Conservation (phyloP, 2,797 vertebrate genomes). For the Manis crassicaudata region DNA sequence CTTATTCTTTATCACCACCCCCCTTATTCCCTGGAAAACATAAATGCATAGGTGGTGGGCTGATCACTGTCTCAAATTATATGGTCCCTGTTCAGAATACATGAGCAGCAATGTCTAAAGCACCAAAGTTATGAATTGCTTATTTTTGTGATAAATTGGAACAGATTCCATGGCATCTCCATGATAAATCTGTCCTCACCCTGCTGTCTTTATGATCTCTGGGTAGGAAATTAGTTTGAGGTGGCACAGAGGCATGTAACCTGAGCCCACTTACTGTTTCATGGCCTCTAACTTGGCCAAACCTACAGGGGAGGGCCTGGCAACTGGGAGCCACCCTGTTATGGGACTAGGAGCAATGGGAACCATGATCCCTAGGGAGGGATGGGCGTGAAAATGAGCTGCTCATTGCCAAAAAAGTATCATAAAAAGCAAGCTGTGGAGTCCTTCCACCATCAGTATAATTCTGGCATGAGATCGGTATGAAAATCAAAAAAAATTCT, state of each 20-base stretch:
- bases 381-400: not conserved
- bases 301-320: not conserved
- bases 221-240: not conserved
- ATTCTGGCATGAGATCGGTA: not conserved
- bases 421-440: not conserved
- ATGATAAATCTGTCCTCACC: accelerated
- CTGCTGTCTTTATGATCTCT: accelerated
- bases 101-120: not conserved
- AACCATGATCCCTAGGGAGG: not conserved
- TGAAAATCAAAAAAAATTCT: not conserved
- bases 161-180: accelerated
- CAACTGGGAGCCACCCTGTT: accelerated
- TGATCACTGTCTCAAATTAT: not conserved
- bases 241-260: not conserved
- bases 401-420: accelerated
- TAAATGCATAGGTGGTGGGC: not conserved
- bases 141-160: not conserved
- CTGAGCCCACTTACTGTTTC: not conserved
- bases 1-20: not conserved
- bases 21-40: not conserved
- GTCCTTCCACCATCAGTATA: accelerated
- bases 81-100: not conserved
- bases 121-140: not conserved
- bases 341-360: not conserved
- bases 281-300: not conserved